These are phyloP conservation scores for Hormaphis cornu DNA, from an alignment of 1,140 invertebrate genomes.

Conservation along the genomic window DNA sequence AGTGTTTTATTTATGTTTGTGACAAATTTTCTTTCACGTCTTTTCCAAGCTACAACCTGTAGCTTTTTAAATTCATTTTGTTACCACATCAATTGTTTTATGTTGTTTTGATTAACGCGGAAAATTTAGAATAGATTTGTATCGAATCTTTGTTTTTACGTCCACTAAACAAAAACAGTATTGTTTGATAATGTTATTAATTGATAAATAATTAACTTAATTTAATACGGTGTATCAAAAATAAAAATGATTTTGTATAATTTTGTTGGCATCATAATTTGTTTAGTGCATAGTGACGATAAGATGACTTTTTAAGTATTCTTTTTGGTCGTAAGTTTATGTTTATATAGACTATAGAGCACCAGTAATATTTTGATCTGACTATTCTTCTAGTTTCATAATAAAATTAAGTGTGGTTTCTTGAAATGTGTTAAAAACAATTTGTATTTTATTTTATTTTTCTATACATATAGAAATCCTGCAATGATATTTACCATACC, in stretches of 20 bases:
- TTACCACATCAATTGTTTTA: neutral
- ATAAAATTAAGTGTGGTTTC: neutral
- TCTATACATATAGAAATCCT: neutral
- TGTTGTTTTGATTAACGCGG: neutral
- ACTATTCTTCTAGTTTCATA: neutral
- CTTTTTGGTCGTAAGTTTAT: neutral
- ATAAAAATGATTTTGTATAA: too few species aligned
- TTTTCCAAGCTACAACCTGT: neutral
- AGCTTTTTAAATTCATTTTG: neutral
- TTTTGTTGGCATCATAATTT: too few species aligned
- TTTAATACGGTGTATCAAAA: too few species aligned
- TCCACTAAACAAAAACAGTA: neutral
- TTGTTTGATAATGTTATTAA: neutral
- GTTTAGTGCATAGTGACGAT: neutral
- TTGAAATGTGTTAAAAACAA: neutral
- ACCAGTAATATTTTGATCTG: conserved; percentile 16
- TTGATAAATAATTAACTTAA: neutral
- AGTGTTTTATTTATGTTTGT: conserved; percentile 1
- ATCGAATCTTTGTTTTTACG: neutral
- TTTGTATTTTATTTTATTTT: neutral
- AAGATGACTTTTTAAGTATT: neutral
- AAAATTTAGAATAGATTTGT: neutral
- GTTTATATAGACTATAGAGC: neutral
- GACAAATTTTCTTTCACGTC: neutral
- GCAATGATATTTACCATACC: neutral